Conservation (phyloP, 1,140 invertebrate genomes). For the Monochamus saltuarius region DNA sequence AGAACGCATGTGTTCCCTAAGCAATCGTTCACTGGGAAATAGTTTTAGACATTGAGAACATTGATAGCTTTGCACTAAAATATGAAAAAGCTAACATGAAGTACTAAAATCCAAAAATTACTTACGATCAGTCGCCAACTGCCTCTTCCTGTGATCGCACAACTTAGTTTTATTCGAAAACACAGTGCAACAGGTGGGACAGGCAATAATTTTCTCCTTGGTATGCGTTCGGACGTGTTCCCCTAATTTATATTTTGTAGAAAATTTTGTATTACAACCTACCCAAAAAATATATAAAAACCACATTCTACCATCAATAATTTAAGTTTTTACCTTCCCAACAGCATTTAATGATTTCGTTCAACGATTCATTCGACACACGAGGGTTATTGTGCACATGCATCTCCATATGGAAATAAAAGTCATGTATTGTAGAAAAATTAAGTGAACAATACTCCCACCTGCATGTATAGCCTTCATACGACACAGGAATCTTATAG, state of each 20-base stretch:
- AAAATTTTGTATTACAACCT: slow-evolving; percentile 50
- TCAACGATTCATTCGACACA: slow-evolving; percentile 1
- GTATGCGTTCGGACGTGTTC: slow-evolving; percentile 83
- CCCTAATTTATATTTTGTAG: slow-evolving; percentile 64
- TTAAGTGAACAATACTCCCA: slow-evolving; percentile 73
- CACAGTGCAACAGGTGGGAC: slow-evolving; percentile 81
- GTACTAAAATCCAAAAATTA: no score
- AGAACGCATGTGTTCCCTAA: slow-evolving; percentile 79
- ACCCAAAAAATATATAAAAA: slow-evolving; percentile 15
- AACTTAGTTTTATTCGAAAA: slow-evolving; percentile 83
- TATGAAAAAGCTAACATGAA: no score
- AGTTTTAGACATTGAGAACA: slow-evolving; percentile 81
- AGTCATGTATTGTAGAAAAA: slow-evolving; percentile 60
- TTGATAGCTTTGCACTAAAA: slow-evolving; percentile 67
- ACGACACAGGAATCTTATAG: slow-evolving; percentile 63
- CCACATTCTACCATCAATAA: background rate
- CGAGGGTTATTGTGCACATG: slow-evolving; percentile 51
- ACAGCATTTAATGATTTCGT: slow-evolving; percentile 24
- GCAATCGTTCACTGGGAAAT: slow-evolving; percentile 74
- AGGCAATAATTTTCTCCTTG: slow-evolving; percentile 82
- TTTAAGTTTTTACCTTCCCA: slow-evolving; percentile 30
- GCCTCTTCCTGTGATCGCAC: slow-evolving; percentile 81
- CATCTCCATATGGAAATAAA: slow-evolving; percentile 58
- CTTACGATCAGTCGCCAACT: slow-evolving; percentile 65
- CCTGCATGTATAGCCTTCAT: slow-evolving; percentile 66